Conservation (phyloP, 2,888 invertebrate species). For the Flexamia atlantica region DNA sequence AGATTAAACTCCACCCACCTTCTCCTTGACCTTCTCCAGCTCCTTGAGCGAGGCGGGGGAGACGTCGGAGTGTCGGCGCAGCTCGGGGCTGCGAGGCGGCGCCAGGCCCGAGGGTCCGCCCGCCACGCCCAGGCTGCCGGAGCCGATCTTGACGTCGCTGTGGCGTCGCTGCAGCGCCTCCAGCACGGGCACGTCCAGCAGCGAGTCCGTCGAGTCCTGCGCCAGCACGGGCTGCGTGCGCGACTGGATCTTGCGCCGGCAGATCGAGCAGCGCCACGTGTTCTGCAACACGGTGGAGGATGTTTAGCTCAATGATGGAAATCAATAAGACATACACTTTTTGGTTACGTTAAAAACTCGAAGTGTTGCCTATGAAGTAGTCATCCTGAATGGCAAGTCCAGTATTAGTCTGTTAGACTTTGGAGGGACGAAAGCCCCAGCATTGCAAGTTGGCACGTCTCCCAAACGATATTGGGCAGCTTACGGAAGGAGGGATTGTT, state of each 20-base stretch:
- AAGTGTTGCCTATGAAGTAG: no score
- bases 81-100: conserved; percentile 90
- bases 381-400: no score
- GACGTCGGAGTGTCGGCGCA: conserved; percentile 90
- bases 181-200: conserved; percentile 87
- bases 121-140: conserved; percentile 74
- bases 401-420: no score
- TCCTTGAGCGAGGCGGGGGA: conserved; percentile 93
- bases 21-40: conserved; percentile 85
- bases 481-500: no score
- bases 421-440: no score
- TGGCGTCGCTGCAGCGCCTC: conserved; percentile 89
- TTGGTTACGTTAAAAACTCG: no score
- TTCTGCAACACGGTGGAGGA: conserved; percentile 80
- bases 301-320: no score
- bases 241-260: conserved; percentile 87
- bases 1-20: conserved; percentile 13
- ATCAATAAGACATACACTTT: no score
- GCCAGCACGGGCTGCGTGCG: conserved; percentile 81
- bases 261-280: conserved; percentile 94
- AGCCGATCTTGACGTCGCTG: conserved; percentile 85
- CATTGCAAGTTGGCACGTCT: no score
- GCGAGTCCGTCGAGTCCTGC: conserved; percentile 91
- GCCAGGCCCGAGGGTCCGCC: conserved; percentile 80
- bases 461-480: no score